Percentiles rank a stretch among this genome's conserved stretches.
phyloP scores from a whole-genome alignment of 2,888 invertebrate species.

The Drosophila fulvimacula region DNA sequence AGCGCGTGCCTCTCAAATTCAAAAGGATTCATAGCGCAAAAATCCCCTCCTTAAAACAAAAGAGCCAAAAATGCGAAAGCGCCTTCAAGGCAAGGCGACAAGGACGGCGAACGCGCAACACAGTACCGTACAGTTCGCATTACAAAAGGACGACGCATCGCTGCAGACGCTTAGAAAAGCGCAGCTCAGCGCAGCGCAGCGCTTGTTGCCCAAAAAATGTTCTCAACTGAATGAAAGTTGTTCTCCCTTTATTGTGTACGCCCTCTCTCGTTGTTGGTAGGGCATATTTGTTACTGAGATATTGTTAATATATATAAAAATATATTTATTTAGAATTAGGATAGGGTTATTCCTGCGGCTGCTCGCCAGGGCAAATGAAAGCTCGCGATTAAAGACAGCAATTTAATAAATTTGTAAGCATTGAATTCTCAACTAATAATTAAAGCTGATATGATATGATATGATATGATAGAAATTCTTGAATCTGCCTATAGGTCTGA shows the following conservation, averaged over 20 bases:
- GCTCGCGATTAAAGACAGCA: no score
- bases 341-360: no score
- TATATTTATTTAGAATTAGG: not conserved
- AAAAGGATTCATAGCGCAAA: slow-evolving; percentile 67
- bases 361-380: no score
- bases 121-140: slow-evolving; percentile 6
- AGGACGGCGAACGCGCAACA: slow-evolving; percentile 24
- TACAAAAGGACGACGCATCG: slow-evolving; percentile 42
- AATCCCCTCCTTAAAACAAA: slow-evolving; percentile 65
- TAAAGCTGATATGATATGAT: no score
- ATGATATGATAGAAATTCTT: no score
- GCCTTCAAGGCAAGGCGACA: slow-evolving; percentile 44
- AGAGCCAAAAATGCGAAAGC: slow-evolving; percentile 51
- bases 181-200: slow-evolving; percentile 28
- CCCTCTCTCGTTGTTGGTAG: not conserved
- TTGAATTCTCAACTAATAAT: no score
- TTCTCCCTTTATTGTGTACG: slow-evolving; percentile 10
- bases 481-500: no score
- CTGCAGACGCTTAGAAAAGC: slow-evolving; percentile 43
- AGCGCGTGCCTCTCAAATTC: slow-evolving; percentile 61
- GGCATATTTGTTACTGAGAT: not conserved
- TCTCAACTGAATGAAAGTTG: slow-evolving; percentile 70
- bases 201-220: slow-evolving; percentile 44
- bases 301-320: not conserved
- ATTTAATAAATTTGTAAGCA: no score